phyloP scores from a whole-genome alignment of 2,113 vertebrate genomes.

The Hemicordylus capensis region DNA sequence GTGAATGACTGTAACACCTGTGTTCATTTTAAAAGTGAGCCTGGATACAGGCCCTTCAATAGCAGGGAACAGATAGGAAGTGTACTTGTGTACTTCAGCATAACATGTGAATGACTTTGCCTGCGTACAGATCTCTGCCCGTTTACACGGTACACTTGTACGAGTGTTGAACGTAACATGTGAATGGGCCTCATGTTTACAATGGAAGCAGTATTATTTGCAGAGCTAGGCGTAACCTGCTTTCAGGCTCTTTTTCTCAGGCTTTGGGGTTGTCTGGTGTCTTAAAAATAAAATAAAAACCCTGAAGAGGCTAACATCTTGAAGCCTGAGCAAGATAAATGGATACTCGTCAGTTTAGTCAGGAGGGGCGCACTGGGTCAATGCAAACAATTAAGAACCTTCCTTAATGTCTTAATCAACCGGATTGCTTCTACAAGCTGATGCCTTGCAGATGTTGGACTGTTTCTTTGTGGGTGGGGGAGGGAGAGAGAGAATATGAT shows the following conservation, averaged over 20 bases:
- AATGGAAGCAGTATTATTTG: not conserved
- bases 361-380: not conserved
- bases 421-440: not conserved
- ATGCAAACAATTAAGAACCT: not conserved
- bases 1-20: too few species aligned
- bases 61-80: too few species aligned
- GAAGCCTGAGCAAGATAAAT: constrained; percentile 1
- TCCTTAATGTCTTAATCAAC: not conserved
- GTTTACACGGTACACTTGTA: too few species aligned
- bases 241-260: not conserved
- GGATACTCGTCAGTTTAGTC: not conserved
- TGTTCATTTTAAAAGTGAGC: too few species aligned
- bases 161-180: too few species aligned
- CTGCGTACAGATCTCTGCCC: too few species aligned
- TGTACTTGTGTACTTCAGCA: too few species aligned
- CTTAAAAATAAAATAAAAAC: not conserved
- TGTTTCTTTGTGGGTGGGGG: too few species aligned
- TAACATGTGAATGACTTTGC: too few species aligned
- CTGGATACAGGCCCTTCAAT: too few species aligned
- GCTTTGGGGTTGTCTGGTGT: not conserved
- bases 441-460: not conserved
- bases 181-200: too few species aligned
- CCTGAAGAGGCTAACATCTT: not conserved
- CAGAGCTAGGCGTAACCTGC: not conserved
- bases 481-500: too few species aligned